Evolutionary conservation across 2,888 invertebrate genomes (phyloP), one percentile per base, ranked within the genome.

Genomic region (Erannis defoliaria): DNA sequence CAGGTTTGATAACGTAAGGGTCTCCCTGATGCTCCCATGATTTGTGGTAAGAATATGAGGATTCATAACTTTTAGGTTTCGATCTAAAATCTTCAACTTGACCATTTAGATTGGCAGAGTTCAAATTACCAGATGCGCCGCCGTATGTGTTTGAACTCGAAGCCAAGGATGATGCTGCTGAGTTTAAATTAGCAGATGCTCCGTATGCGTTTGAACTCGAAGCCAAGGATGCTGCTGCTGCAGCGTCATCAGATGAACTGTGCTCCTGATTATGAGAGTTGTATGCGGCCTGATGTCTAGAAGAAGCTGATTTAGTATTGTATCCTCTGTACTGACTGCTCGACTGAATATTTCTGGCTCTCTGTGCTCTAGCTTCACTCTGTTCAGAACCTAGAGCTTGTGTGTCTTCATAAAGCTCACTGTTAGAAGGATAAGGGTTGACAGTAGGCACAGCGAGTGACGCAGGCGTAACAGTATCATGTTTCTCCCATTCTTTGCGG

Each of bases 11-110:
- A 6, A 92, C 77, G 54, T 93, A 93, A 8, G 93, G 93, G 70
- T 92, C 93, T 19, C 93, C 93, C 72, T 89, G 93, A 56, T 86
- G 86, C 71, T 93, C 93, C 93, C 93, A 93, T 21, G 93, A 85
- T 72, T 93, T 93, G 61, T 93, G 92, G 67, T 93, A 93, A 5
- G 93, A 88, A 76, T 92, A 93, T 18, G 93, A 89, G 21, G 93
- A 92, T 14, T 92, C 89, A 70, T 92, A 93, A 75, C 83, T 84
- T 80, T 93, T 93, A 12, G 93, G 93, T 61, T 77, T 84, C 1
- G 79, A 63, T 66, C 71, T 77, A 26, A 78, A 49, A 65, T 76
- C 67, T 60, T 80, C 82, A 29, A 83, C 76, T 62, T 80, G 75
- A 62, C 73, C 76, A 45, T 73, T 74, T 50, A 74, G 60, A 67